Percentiles rank a stretch among this genome's conserved stretches.
Conservation (phyloP, 2,113 vertebrate species). For the Chrysochloris asiatica region DNA sequence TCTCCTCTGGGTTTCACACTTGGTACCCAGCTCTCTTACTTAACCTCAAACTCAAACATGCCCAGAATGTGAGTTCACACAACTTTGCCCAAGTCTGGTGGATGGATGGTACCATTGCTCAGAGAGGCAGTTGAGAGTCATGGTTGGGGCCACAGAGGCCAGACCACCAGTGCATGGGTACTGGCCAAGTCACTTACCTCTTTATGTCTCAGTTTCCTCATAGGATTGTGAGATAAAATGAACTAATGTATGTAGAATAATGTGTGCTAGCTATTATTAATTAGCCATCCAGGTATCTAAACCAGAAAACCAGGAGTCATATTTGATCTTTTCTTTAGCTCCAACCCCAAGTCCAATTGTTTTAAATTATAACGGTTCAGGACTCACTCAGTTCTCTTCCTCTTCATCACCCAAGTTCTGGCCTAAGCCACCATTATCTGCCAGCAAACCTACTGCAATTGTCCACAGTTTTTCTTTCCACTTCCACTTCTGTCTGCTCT, state of each 20-base stretch:
- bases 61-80: background rate
- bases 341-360: background rate
- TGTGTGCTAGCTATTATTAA: background rate
- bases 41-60: background rate
- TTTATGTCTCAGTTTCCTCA: background rate
- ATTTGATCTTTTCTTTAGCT: background rate
- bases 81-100: background rate
- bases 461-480: background rate
- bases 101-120: background rate
- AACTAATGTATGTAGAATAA: background rate
- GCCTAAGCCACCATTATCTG: background rate
- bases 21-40: background rate
- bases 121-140: background rate
- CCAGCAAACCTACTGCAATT: background rate
- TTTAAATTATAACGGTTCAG: background rate
- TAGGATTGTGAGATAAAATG: background rate
- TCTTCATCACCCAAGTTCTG: background rate
- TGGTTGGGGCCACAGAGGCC: background rate
- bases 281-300: background rate
- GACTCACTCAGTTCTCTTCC: background rate
- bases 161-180: fast-evolving
- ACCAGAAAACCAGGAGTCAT: background rate
- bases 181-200: background rate
- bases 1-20: background rate
- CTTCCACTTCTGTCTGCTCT: background rate